Evolutionary conservation across 1,140 invertebrate species (phyloP), one percentile per base, ranked within the genome.

Genomic region (Limonius californicus): DNA sequence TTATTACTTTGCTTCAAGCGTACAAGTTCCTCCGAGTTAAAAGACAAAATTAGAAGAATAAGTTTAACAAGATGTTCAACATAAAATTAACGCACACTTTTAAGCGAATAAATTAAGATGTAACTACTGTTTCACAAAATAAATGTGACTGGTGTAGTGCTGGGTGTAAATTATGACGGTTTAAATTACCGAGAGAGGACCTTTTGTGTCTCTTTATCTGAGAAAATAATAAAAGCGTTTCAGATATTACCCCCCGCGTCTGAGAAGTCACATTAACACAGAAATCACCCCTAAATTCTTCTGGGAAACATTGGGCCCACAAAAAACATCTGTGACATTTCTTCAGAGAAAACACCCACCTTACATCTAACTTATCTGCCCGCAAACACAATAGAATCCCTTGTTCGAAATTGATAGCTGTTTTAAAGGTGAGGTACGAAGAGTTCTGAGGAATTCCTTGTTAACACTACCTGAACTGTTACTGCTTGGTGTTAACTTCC

Each of bases 181-280:
- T 39, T 39, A 39, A 39, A 39, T 39, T 39, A 39, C 35, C 35
- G 7, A 39, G 35, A 2, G 2, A 12, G n/a, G 7, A n/a, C 19
- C 19, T 45, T 21, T 7, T 19, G 15, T 19, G 14, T 19, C 16
- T 4, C 19, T 3, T 19, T 50, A 50, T 50, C 45, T 50, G 16
- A 7, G 20, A 50, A 18, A 11, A 50, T 50, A 50, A 21, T 50
- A 50, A 19, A 50, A 19, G 45, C 16, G 9, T 19, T 50, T 50
- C 45, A 18, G 19, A 50, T 21, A 50, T 21, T 18, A 50, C 53
- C 53, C 53, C 53, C 53, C 27, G 18, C 8, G 27, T 19, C 8
- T 55, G 2, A 32, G 27, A 55, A 55, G 53, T 55, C 20, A 16
- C 53, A 55, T 55, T 55, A 55, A 55, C 27, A 30, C 53, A 55